Conservation (phyloP, 2,113 vertebrate genomes). For the Periophthalmus modestus region DNA sequence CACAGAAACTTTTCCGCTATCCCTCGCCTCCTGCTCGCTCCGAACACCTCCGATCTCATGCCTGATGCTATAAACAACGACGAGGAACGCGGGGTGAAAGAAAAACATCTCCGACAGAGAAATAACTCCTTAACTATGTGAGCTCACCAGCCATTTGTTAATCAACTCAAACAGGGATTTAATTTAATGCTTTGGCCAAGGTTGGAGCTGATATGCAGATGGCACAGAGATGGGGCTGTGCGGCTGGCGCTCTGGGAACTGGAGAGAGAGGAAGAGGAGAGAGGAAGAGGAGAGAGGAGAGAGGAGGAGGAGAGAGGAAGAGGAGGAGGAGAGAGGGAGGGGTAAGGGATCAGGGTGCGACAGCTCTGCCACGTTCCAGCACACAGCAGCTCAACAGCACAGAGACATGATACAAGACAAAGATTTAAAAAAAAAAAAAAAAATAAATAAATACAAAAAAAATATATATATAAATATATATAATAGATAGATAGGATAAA, state of each 20-base stretch:
- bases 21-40: conserved; percentile 25
- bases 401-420: conserved; percentile 28
- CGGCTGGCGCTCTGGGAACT: conserved; percentile 76
- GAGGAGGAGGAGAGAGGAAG: background rate
- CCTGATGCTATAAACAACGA: conserved; percentile 15
- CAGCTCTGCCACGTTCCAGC: conserved; percentile 68
- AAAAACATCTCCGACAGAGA: conserved; percentile 56
- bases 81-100: conserved; percentile 4
- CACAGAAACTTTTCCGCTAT: conserved; percentile 26
- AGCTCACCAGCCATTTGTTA: conserved; percentile 82
- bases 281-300: conserved; percentile 20
- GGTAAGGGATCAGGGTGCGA: conserved; percentile 19
- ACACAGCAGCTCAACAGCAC: conserved; percentile 65
- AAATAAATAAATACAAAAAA: too few species aligned
- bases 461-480: too few species aligned
- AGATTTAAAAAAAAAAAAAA: background rate
- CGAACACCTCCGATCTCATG: conserved; percentile 51
- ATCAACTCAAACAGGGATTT: conserved; percentile 84
- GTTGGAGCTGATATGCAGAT: conserved; percentile 78
- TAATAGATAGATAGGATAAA: too few species aligned
- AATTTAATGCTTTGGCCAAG: conserved; percentile 82
- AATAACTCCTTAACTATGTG: conserved; percentile 69
- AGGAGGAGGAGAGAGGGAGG: conserved; percentile 10
- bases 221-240: conserved; percentile 79
- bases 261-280: conserved; percentile 8